Percentiles rank a stretch among this genome's conserved stretches.
phyloP scores from a whole-genome alignment of 2,888 invertebrate species.

The Micoletzkya japonica region DNA sequence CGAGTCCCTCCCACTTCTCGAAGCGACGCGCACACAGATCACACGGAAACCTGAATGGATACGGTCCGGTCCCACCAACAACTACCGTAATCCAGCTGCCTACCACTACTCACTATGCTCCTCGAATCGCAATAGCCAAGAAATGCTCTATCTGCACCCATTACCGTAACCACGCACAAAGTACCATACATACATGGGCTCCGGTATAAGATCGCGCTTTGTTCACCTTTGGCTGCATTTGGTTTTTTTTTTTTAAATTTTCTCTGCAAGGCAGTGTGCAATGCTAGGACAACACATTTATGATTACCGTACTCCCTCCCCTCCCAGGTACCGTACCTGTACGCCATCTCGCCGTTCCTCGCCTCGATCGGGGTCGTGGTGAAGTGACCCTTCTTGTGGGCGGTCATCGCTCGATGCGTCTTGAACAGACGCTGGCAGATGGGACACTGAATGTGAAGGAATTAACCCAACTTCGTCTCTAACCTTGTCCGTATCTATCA shows the following conservation, averaged over 20 bases:
- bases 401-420: conserved; percentile 15
- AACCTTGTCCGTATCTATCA: too few species aligned
- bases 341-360: not conserved
- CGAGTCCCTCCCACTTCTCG: conserved; percentile 27
- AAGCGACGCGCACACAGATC: conserved; percentile 26
- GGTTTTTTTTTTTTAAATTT: too few species aligned
- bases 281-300: too few species aligned
- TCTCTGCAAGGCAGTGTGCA: too few species aligned
- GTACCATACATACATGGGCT: not conserved
- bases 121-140: too few species aligned
- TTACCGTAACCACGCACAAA: too few species aligned
- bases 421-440: conserved; percentile 10
- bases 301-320: not conserved
- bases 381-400: conserved; percentile 12
- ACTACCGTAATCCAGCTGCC: too few species aligned
- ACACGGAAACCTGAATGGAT: conserved; percentile 17
- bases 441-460: conserved; percentile 11
- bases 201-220: not conserved
- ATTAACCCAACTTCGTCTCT: too few species aligned
- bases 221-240: not conserved
- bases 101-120: too few species aligned
- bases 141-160: too few species aligned
- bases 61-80: not conserved
- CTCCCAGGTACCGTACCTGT: conserved; percentile 10
- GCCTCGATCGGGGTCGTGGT: conserved; percentile 8